A percentile compares a stretch with the other conserved stretches of the same genome.
These are phyloP conservation scores for Hydropsyche tenuis DNA, from an alignment of 1,140 invertebrate species.

Conservation along the genomic window DNA sequence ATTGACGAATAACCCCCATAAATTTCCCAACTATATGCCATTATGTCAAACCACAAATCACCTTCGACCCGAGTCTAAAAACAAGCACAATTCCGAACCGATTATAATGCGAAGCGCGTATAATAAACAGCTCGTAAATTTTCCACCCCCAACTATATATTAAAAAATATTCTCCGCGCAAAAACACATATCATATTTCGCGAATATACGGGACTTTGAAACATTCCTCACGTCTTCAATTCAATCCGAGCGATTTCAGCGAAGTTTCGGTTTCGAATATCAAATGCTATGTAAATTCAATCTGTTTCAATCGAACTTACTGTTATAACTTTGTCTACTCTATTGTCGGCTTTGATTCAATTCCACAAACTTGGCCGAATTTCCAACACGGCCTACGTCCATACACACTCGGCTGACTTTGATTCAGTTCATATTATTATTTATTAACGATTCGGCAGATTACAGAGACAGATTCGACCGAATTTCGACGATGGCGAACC, in stretches of 20 bases:
- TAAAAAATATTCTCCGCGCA: background rate
- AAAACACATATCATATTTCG: background rate
- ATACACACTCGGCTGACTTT: no score
- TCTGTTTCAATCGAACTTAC: conserved; percentile 1
- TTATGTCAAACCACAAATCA: conserved; percentile 23
- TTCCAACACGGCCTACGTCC: no score
- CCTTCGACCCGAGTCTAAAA: conserved; percentile 7
- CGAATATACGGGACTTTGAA: background rate
- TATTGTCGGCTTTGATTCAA: background rate
- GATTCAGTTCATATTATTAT: no score
- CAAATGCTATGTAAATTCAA: background rate
- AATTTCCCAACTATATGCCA: conserved; percentile 27
- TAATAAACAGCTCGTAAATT: background rate
- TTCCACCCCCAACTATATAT: background rate
- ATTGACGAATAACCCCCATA: conserved; percentile 27
- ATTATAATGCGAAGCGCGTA: background rate
- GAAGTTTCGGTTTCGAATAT: conserved; percentile 7
- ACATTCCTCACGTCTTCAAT: background rate
- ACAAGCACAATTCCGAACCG: conserved; percentile 1
- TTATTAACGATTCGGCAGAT: no score
- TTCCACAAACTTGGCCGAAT: background rate
- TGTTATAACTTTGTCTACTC: conserved; percentile 2
- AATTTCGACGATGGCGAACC: no score
- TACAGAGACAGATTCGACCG: no score
- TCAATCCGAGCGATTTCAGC: background rate